Conservation (phyloP, 2,888 invertebrate genomes). For the Dermolepida albohirtum region DNA sequence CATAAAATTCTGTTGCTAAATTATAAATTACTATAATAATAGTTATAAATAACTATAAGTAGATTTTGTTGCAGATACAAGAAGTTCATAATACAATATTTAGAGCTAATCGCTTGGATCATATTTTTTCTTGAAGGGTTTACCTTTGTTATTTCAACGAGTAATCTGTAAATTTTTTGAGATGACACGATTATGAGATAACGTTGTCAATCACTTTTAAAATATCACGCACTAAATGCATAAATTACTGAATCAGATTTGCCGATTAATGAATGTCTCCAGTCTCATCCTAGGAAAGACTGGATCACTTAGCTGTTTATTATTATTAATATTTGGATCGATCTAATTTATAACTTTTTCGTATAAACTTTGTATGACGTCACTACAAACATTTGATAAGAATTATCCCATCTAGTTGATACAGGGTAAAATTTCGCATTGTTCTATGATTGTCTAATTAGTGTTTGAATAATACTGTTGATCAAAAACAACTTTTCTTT, state of each 20-base stretch:
- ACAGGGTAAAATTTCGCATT: slow-evolving; percentile 9
- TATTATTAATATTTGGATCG: slow-evolving; percentile 8
- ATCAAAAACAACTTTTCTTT: slow-evolving; percentile 47
- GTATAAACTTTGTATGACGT: slow-evolving; percentile 40
- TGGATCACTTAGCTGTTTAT: slow-evolving; percentile 31
- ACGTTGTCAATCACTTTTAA: too few species aligned
- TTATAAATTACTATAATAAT: too few species aligned
- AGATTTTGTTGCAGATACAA: slow-evolving; percentile 45
- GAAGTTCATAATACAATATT: slow-evolving; percentile 45
- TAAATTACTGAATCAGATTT: slow-evolving; percentile 47
- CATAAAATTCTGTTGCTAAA: slow-evolving; percentile 46
- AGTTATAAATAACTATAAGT: too few species aligned
- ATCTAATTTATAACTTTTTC: not conserved
- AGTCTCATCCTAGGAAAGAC: slow-evolving; percentile 47
- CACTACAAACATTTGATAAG: too few species aligned
- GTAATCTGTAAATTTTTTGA: slow-evolving; percentile 44
- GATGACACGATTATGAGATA: slow-evolving; percentile 47
- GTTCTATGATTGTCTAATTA: slow-evolving; percentile 38
- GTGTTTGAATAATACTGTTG: slow-evolving; percentile 32
- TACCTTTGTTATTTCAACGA: slow-evolving; percentile 45
- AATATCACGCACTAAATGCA: slow-evolving; percentile 48
- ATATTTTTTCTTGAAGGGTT: slow-evolving; percentile 42
- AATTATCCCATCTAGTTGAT: too few species aligned
- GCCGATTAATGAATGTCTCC: slow-evolving; percentile 42
- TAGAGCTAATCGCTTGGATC: slow-evolving; percentile 44